Percentiles rank a stretch among this genome's conserved stretches.
Evolutionary conservation across 1,140 invertebrate genomes (phyloP).

Genomic region (Oedothorax gibbosus): DNA sequence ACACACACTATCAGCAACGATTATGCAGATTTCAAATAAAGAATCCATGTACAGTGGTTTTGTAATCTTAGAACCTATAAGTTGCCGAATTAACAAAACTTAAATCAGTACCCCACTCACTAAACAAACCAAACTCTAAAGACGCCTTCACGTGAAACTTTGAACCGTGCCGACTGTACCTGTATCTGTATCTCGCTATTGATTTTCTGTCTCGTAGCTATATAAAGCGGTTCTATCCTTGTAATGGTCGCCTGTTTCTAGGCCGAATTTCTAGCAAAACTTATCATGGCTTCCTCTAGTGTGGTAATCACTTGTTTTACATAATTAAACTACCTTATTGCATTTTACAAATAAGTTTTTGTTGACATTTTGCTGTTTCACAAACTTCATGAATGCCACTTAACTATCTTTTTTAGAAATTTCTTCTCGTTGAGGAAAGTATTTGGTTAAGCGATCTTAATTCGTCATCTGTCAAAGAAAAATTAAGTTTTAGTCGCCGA

Average conservation of each 20-base stretch:
- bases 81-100: too few species aligned
- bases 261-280: slow-evolving; percentile 22
- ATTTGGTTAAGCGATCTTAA: background rate
- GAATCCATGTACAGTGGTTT: too few species aligned
- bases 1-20: too few species aligned
- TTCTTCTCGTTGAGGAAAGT: background rate
- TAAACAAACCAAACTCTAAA: too few species aligned
- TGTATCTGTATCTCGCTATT: slow-evolving; percentile 26
- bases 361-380: background rate
- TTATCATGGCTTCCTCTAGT: slow-evolving; percentile 41
- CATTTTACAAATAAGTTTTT: background rate
- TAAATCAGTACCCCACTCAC: too few species aligned
- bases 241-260: slow-evolving; percentile 38
- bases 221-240: slow-evolving; percentile 38
- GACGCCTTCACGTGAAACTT: too few species aligned
- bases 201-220: slow-evolving; percentile 34
- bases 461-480: slow-evolving; percentile 19
- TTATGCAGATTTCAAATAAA: too few species aligned
- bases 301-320: slow-evolving; percentile 21
- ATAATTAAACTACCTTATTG: background rate
- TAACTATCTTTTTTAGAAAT: background rate
- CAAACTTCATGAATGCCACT: background rate
- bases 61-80: too few species aligned
- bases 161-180: background rate
- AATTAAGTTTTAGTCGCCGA: background rate